Conservation (phyloP, 2,797 vertebrate species). For the Sebastes matsubarae region DNA sequence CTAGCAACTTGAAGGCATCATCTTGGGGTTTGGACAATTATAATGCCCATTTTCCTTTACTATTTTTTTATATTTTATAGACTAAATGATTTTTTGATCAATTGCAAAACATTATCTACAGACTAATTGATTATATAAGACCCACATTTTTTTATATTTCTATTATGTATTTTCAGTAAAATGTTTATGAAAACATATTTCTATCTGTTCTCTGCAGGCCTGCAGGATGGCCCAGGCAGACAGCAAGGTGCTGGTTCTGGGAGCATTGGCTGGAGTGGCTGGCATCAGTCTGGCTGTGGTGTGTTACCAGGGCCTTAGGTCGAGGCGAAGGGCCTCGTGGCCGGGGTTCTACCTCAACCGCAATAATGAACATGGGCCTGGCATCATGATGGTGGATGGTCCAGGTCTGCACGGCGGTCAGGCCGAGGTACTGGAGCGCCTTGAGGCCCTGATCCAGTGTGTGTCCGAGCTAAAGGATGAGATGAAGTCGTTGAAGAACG, state of each 20-base stretch:
- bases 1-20: too few relatives aligned
- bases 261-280: slow-evolving; percentile 89
- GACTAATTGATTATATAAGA: neutral
- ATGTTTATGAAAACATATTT: neutral
- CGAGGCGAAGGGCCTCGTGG: slow-evolving; percentile 29
- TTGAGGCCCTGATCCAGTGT: slow-evolving; percentile 87
- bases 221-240: slow-evolving; percentile 86
- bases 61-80: too few relatives aligned
- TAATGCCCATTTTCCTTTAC: too few relatives aligned
- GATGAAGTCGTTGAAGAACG: slow-evolving; percentile 88
- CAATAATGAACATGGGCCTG: slow-evolving; percentile 14
- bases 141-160: neutral
- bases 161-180: neutral
- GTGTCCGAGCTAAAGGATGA: slow-evolving; percentile 94
- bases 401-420: slow-evolving; percentile 80
- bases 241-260: slow-evolving; percentile 87
- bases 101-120: neutral
- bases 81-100: neutral
- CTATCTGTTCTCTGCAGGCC: slow-evolving; percentile 33
- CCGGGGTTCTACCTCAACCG: slow-evolving; percentile 37
- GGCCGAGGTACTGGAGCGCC: slow-evolving; percentile 88
- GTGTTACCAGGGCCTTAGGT: slow-evolving; percentile 79
- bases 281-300: slow-evolving; percentile 87
- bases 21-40: too few relatives aligned
- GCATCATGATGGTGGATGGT: slow-evolving; percentile 60